Evolutionary conservation across 2,797 vertebrate genomes (phyloP), one percentile per base, ranked within the genome.

Genomic region (Gymnoscopelus braueri): DNA sequence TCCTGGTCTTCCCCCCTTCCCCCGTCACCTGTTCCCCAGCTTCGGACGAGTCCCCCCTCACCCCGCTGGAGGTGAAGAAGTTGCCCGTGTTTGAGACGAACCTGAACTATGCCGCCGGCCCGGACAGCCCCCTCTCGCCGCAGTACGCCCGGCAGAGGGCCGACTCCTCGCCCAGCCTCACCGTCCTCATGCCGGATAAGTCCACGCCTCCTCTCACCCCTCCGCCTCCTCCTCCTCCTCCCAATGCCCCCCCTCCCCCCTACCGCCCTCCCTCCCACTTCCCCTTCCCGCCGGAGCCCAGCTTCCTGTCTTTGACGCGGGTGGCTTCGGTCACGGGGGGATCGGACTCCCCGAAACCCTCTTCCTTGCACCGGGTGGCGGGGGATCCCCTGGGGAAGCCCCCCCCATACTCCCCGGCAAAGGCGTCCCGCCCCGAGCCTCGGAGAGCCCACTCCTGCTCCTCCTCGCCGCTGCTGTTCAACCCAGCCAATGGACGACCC

Each of bases 21-120:
- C 96, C 97, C 0, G 95, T 96, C 63, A 97, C 96, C 48, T 96
- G 96, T 84, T 98, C 98, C 13, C 97, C 97, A 0, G 96, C 97
- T 35, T 98, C 97, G 1, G 98, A 99, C 56, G 97, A 99, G 85
- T 99, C 97, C 0, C 98, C 98, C 1, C 90, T 99, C 72, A 99
- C 97, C 19, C 98, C 98, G 0, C 85, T 99, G 7, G 97, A 99
- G 87, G 97, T 99, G 13, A 98, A 98, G 84, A 97, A 97, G 84
- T 93, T 99, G 69, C 98, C 98, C 0, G 95, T 98, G 71, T 94
- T 99, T 75, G 97, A 99, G 83, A 97, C 96, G 10, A 97, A 95
- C 82, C 91, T 98, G 23, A 98, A 96, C 89, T 98, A 96, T 69
- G 88, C 95, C 0, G 90, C 95, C 0, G 93, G 94, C 26, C 96